Conservation (phyloP, 2,113 vertebrate species). For the Corydoras sp. region DNA sequence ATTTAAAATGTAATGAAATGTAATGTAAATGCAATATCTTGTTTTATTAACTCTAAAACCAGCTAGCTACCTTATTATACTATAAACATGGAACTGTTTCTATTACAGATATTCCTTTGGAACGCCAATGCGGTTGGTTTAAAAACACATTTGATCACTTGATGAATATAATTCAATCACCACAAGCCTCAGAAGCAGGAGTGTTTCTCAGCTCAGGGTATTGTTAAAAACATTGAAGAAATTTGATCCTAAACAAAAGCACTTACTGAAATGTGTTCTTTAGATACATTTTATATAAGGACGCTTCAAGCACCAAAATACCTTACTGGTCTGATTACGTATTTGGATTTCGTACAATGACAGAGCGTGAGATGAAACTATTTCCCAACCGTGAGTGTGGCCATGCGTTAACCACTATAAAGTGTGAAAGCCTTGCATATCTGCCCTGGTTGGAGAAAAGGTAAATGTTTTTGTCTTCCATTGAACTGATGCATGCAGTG, state of each 20-base stretch:
- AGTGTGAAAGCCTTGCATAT: conserved; percentile 80
- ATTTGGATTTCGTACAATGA: conserved; percentile 81
- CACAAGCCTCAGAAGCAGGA: conserved; percentile 72
- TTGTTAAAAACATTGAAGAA: conserved; percentile 16
- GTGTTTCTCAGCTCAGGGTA: conserved; percentile 84
- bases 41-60: no score
- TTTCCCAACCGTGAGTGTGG: conserved; percentile 79
- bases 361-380: conserved; percentile 67
- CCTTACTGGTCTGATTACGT: conserved; percentile 84
- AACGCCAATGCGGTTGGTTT: conserved; percentile 78
- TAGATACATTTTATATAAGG: conserved; percentile 84
- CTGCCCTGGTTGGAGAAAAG: conserved; percentile 84
- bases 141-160: conserved; percentile 79
- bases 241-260: no score
- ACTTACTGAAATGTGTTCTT: not conserved
- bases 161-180: conserved; percentile 67
- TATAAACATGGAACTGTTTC: not conserved
- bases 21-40: no score
- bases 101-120: conserved; percentile 66
- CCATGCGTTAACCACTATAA: conserved; percentile 81
- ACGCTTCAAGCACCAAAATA: conserved; percentile 56
- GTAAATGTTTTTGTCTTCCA: conserved; percentile 51
- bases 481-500: not conserved
- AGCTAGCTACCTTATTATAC: not conserved
- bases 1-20: no score